A percentile compares a stretch with the other conserved stretches of the same genome.
phyloP scores from a whole-genome alignment of 2,113 vertebrate species.

The Xiphophorus hellerii region DNA sequence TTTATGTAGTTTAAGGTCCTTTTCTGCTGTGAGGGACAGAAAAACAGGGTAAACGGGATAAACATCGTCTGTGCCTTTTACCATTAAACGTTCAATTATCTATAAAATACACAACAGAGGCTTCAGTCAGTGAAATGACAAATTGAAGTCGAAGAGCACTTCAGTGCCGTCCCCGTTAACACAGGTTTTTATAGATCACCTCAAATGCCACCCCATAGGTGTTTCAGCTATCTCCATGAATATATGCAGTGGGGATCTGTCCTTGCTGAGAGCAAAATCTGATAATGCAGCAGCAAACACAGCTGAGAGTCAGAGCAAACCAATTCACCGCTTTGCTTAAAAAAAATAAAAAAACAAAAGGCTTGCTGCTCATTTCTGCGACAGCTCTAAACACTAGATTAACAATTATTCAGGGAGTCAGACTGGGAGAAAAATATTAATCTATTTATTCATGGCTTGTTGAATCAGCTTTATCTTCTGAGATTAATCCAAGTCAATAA shows the following conservation, averaged over 20 bases:
- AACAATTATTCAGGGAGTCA: conserved; percentile 67
- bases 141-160: conserved; percentile 43
- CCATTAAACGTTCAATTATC: conserved; percentile 72
- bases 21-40: conserved; percentile 14
- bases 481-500: conserved; percentile 78
- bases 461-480: conserved; percentile 73
- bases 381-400: conserved; percentile 62
- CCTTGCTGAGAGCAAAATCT: conserved; percentile 77
- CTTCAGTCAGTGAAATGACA: conserved; percentile 55
- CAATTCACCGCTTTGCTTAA: conserved; percentile 59
- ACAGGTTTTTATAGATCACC: conserved; percentile 67
- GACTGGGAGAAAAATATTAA: conserved; percentile 65
- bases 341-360: conserved; percentile 58
- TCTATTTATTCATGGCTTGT: conserved; percentile 77
- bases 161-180: conserved; percentile 52
- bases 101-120: conserved; percentile 61
- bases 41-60: background rate
- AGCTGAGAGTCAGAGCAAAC: conserved; percentile 74
- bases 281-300: conserved; percentile 78
- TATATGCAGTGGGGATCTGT: conserved; percentile 77
- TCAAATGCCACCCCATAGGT: conserved; percentile 57
- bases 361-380: conserved; percentile 59
- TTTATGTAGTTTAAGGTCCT: conserved; percentile 28
- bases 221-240: conserved; percentile 68
- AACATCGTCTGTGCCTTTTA: conserved; percentile 39